Conservation (phyloP, 2,888 invertebrate genomes). For the Ennomos erosarius region DNA sequence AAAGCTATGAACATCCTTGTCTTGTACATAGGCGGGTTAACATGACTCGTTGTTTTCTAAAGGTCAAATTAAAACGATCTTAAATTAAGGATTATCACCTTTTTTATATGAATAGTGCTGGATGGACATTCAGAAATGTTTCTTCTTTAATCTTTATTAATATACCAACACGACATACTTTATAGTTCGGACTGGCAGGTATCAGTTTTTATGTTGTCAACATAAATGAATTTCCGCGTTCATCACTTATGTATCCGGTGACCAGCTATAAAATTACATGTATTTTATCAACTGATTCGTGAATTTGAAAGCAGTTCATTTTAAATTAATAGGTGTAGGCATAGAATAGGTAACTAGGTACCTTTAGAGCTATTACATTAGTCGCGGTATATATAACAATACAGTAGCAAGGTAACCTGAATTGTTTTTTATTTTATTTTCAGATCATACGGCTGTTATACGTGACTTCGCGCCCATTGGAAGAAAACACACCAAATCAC, state of each 20-base stretch:
- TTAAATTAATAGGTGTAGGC: slow-evolving; percentile 6
- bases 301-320: slow-evolving; percentile 22
- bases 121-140: slow-evolving; percentile 38
- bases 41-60: slow-evolving; percentile 29
- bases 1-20: slow-evolving; percentile 29
- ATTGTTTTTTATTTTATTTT: slow-evolving; percentile 36
- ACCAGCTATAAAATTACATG: slow-evolving; percentile 19
- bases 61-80: slow-evolving; percentile 27
- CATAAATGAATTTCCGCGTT: slow-evolving; percentile 45
- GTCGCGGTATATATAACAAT: background rate
- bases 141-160: slow-evolving; percentile 38
- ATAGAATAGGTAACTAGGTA: too few relatives aligned
- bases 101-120: slow-evolving; percentile 23
- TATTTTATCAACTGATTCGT: slow-evolving; percentile 15
- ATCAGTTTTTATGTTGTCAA: slow-evolving; percentile 53
- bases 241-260: slow-evolving; percentile 41
- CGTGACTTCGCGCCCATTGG: slow-evolving; percentile 60
- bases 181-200: slow-evolving; percentile 51
- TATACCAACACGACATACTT: slow-evolving; percentile 50
- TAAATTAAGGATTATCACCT: slow-evolving; percentile 27
- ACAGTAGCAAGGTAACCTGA: background rate
- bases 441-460: slow-evolving; percentile 68
- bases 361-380: slow-evolving; percentile 1
- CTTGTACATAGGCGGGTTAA: background rate
- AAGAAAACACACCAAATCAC: slow-evolving; percentile 44